Base-by-base conservation (phyloP, 2,888 invertebrate species). In the Drosophila borealis region DNA sequence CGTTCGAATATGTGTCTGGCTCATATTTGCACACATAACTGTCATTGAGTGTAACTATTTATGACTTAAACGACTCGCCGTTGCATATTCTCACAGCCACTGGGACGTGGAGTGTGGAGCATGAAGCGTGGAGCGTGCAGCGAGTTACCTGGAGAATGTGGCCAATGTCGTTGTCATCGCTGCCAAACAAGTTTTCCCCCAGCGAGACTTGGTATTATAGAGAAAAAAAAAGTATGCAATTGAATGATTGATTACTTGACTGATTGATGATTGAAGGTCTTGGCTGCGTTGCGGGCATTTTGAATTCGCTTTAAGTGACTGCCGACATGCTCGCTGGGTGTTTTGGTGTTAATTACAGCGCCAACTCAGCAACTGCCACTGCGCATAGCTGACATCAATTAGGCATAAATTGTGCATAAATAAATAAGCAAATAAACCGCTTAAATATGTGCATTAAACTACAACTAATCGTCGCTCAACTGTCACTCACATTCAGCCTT, bases 251-350 rank as follows among this genome's bases (percentile, higher is more conserved):
- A 86, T 78, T 78, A 70, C 83, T 81, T 85, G 89, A 89, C 78
- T 89, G 88, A 89, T 81, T 88, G 88, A 86, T 83, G 83, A 87
- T 87, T 86, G 81, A 83, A 86, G 83, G 89, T 86, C 80, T 80
- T 54, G 45, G 59, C 62, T 65, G 66, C 57, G 60, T 56, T 53
- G 64, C 21, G 54, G 51, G 76, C 70, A 74, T 68, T 74, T 76
- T 72, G 76, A 71, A 67, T 66, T 75, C 77, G 74, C 75, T 75
- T 90, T 88, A 89, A 89, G 82, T 90, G 86, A 90, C 81, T 90
- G 88, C 80, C 89, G 90, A 90, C 89, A 90, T 88, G 81, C 86
- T 89, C 90, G 80, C 75, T 76, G 90, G 81, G 84, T 73, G 89
- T 79, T 65, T 80, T 78, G 78, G 88, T 89, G 90, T 90, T 90